Percentiles rank a stretch among this genome's conserved stretches.
Evolutionary conservation across 2,113 vertebrate species (phyloP).

Genomic region (pig (Sus scrofa)): T2T-Sscrofa CM000826.6:121009001-121009500

Average conservation of each 20-base stretch:
- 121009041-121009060: background rate
- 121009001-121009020: background rate
- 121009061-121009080: background rate
- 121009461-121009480: background rate
- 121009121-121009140: background rate
- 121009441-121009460: background rate
- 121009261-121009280: background rate
- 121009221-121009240: background rate
- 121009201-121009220: background rate
- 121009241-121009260: background rate
- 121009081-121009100: background rate
- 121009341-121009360: background rate
- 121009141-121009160: background rate
- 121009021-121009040: background rate
- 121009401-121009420: background rate
- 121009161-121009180: background rate
- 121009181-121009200: background rate
- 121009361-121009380: background rate
- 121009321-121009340: background rate
- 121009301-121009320: background rate
- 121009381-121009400: background rate
- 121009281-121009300: background rate
- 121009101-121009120: background rate
- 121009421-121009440: background rate
- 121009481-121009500: background rate